These are phyloP conservation scores for Cololabis saira DNA, from an alignment of 2,113 vertebrate genomes.

Conservation along the genomic window DNA sequence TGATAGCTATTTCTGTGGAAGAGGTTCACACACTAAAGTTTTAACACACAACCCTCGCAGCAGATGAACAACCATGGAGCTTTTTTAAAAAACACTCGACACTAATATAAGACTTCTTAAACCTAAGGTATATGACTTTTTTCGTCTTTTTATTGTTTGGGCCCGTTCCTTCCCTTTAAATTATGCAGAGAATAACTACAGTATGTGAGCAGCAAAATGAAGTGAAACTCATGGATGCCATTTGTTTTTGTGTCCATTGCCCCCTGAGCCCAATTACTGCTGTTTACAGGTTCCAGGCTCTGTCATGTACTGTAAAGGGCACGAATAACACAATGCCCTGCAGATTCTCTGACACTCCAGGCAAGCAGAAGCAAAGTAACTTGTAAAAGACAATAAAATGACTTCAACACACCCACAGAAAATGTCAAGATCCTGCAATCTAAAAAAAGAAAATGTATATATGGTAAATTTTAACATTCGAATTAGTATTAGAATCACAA, in stretches of 20 bases:
- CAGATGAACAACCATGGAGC: too few species aligned
- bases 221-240: slow-evolving; percentile 28
- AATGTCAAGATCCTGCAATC: not conserved
- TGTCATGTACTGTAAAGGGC: slow-evolving; percentile 49
- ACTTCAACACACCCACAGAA: not conserved
- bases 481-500: slow-evolving; percentile 1
- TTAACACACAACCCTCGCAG: too few species aligned
- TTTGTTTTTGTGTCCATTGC: slow-evolving; percentile 39
- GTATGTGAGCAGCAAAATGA: slow-evolving; percentile 10
- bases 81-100: too few species aligned
- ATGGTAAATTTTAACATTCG: not conserved
- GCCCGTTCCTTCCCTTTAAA: slow-evolving; percentile 3
- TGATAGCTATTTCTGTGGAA: too few species aligned
- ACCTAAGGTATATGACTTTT: not conserved
- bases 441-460: too few species aligned
- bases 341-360: slow-evolving; percentile 14
- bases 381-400: slow-evolving; percentile 18
- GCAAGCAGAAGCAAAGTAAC: slow-evolving; percentile 30
- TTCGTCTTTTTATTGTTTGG: not conserved
- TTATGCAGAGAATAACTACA: slow-evolving; percentile 18
- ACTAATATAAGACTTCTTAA: not conserved
- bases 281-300: slow-evolving; percentile 63
- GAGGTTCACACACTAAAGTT: too few species aligned
- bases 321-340: slow-evolving; percentile 29
- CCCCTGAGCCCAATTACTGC: slow-evolving; percentile 72